A percentile compares a stretch with the other conserved stretches of the same genome.
phyloP scores from a whole-genome alignment of 2,113 vertebrate species.

The Amphiprion ocellaris region DNA sequence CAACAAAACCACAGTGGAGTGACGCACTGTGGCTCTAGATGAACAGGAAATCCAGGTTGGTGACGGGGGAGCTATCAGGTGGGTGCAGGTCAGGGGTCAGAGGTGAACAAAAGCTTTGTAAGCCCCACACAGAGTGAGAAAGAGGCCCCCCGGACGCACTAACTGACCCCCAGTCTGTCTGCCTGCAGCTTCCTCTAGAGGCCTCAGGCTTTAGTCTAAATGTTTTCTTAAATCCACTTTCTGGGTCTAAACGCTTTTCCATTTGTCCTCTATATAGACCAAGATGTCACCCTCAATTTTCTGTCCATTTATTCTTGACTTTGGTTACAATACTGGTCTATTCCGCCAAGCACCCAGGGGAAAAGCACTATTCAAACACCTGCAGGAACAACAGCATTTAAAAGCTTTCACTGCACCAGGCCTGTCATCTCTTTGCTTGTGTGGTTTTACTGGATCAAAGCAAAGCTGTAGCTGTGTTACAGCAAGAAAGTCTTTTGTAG shows the following conservation, averaged over 20 bases:
- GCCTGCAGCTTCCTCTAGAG: conserved; percentile 21
- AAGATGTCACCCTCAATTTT: conserved; percentile 24
- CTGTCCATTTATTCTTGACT: conserved; percentile 38
- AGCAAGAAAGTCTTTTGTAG: conserved; percentile 50
- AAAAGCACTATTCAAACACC: conserved; percentile 67
- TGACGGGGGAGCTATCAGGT: conserved; percentile 69
- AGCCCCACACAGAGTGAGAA: conserved; percentile 63
- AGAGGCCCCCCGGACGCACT: conserved; percentile 43
- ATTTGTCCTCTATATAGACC: conserved; percentile 29
- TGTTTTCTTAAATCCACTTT: conserved; percentile 24
- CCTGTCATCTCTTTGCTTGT: conserved; percentile 60
- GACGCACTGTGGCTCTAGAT: background rate
- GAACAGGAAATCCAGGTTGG: conserved; percentile 67
- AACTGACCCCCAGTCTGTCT: conserved; percentile 28
- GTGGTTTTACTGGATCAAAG: conserved; percentile 75
- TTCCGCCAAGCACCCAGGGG: conserved; percentile 30
- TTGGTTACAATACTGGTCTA: conserved; percentile 45
- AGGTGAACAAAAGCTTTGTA: conserved; percentile 78
- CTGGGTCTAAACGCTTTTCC: conserved; percentile 27
- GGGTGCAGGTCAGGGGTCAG: conserved; percentile 66
- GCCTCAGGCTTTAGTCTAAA: conserved; percentile 2
- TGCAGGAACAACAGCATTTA: conserved; percentile 77
- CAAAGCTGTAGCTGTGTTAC: conserved; percentile 49
- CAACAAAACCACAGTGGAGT: conserved; percentile 30
- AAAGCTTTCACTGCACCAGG: conserved; percentile 72